Base-by-base conservation (phyloP, 1,140 invertebrate species). In the Drosophila oshimai region DNA sequence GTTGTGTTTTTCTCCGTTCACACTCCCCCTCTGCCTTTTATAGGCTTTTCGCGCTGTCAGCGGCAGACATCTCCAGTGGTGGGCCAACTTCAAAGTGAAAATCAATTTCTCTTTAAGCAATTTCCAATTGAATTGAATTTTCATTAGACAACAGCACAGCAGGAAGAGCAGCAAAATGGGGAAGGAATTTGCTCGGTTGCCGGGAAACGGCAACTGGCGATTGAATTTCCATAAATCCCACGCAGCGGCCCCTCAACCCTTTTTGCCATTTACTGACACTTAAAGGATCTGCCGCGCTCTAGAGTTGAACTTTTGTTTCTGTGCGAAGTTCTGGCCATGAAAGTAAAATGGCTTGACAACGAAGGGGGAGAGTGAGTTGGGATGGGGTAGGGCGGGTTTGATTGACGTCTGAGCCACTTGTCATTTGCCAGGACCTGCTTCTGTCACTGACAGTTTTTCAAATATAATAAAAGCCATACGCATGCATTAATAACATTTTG, bases 81-180 rank as follows among this genome's bases (percentile, higher is more conserved):
- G 20, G 18, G 28, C 29, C 18, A 53, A 78, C 70, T 78, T 79
- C 74, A 84, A 84, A 84, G 74, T 77, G 81, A 70, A 77, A 81
- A 87, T 87, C 81, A 70, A 81, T 74, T 81, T 71, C 39, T 68
- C 49, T 58, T 79, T 73, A 76, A 86, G 67, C 80, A 57, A 60
- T 76, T 86, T 72, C 55, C 54, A 74, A 74, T 71, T 62, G 54
- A 87, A 87, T 87, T 80, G 81, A 76, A 70, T 87, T 87, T 81
- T 74, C 81, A 87, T 81, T 81, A 73, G 49, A 67, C 54, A 68
- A 46, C 47, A 44, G 62, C 50, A 51, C 68, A 64, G 69, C 68
- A 53, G 57, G 69, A 29, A 41, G 24, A 47, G 29, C 44, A 29
- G 29, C 17, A 24, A 20, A 67, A 22, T 36, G 17, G 45, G 31